Conservation (phyloP, 1,140 invertebrate species). For the Drosophila auraria region DNA sequence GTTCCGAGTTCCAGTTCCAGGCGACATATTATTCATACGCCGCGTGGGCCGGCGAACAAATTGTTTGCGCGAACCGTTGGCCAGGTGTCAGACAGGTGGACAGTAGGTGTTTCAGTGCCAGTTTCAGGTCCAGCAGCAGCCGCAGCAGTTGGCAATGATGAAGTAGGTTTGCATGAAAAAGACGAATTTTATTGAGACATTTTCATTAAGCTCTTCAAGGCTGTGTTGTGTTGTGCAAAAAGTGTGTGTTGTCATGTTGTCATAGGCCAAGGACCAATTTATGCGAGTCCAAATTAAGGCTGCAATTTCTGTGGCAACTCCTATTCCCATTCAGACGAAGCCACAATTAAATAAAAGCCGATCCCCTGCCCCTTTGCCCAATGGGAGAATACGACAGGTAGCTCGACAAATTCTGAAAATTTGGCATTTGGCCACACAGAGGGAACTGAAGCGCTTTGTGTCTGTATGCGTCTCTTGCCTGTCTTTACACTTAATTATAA, state of each 20-base stretch:
- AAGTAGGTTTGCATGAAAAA: slow-evolving; percentile 42
- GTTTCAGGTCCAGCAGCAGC: slow-evolving; percentile 5
- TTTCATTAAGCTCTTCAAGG: slow-evolving; percentile 11
- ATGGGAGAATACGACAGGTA: not conserved
- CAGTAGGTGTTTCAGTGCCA: slow-evolving; percentile 11
- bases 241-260: not conserved
- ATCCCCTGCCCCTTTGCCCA: not conserved
- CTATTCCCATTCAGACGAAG: not conserved
- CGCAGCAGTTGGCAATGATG: slow-evolving; percentile 27
- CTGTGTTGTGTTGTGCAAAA: not conserved
- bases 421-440: slow-evolving; percentile 22
- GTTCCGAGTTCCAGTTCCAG: slow-evolving; percentile 30
- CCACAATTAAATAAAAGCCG: slow-evolving; percentile 8
- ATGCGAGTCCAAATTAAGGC: not conserved
- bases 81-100: slow-evolving; percentile 59
- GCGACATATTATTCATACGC: slow-evolving; percentile 77
- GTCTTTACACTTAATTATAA: slow-evolving; percentile 75
- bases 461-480: slow-evolving; percentile 43
- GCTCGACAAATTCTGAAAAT: slow-evolving; percentile 10
- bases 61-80: slow-evolving; percentile 56
- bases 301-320: not conserved
- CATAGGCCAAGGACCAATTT: not conserved
- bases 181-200: slow-evolving; percentile 9
- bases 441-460: slow-evolving; percentile 25
- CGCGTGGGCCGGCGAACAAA: slow-evolving; percentile 53